phyloP scores from a whole-genome alignment of 2,797 vertebrate genomes.

The Hozukius guyotensis region DNA sequence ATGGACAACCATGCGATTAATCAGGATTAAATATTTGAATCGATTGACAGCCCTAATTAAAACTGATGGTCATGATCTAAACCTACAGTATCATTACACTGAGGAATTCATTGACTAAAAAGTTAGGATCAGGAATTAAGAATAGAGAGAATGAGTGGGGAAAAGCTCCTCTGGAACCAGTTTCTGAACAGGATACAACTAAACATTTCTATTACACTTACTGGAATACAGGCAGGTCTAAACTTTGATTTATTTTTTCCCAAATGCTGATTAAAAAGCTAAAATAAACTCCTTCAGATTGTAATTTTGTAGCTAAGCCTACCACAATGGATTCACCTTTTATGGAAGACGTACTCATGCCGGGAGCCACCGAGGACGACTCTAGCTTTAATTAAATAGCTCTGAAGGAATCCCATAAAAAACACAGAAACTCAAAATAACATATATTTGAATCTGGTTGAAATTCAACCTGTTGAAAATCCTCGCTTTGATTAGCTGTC shows the following conservation, averaged over 20 bases:
- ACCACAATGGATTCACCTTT: not conserved
- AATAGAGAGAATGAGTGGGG: not conserved
- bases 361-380: not conserved
- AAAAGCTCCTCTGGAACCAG: not conserved
- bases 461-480: conserved; percentile 16
- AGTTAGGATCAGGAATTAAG: not conserved
- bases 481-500: not conserved
- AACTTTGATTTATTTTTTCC: no score
- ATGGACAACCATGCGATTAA: no score
- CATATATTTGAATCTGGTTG: not conserved
- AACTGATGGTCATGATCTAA: not conserved
- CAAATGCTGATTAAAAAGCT: no score
- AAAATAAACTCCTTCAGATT: not conserved
- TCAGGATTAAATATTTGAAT: no score
- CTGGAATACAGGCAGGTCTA: no score
- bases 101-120: not conserved
- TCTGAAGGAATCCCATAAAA: not conserved
- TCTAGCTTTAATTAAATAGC: not conserved
- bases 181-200: no score
- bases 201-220: no score
- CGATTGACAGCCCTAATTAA: no score
- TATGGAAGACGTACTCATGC: not conserved
- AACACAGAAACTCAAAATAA: not conserved
- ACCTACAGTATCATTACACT: not conserved
- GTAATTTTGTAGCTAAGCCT: not conserved